Evolutionary conservation across 2,113 vertebrate species (phyloP).

Genomic region (Thinocorus orbignyianus): DNA sequence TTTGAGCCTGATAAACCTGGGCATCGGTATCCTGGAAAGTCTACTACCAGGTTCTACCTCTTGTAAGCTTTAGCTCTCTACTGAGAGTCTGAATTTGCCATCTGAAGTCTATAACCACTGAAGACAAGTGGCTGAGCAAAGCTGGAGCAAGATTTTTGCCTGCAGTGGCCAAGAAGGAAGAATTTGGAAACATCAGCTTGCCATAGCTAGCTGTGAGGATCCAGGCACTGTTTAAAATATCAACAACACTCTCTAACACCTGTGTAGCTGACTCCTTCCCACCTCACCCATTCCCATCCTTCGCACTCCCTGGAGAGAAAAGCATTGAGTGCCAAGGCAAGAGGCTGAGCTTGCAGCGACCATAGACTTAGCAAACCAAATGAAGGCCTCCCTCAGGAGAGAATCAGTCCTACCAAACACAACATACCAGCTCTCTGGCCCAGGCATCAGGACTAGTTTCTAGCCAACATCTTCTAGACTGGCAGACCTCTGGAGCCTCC

Average conservation of each 20-base stretch:
- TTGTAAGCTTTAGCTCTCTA: neutral
- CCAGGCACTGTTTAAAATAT: neutral
- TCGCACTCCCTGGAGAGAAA: neutral
- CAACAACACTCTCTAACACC: neutral
- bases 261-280: neutral
- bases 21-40: neutral
- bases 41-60: neutral
- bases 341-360: neutral
- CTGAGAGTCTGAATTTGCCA: neutral
- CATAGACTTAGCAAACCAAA: neutral
- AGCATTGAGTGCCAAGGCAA: neutral
- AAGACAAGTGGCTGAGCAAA: neutral
- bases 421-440: neutral
- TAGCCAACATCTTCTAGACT: neutral
- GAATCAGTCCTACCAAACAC: neutral
- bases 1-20: neutral
- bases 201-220: neutral
- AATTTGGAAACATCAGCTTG: neutral
- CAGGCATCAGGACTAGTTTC: neutral
- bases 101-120: neutral
- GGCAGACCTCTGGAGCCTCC: neutral
- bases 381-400: neutral
- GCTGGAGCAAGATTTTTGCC: neutral
- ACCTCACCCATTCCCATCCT: neutral
- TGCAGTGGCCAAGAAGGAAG: neutral